These are phyloP conservation scores for Calycopis cecrops DNA, from an alignment of 1,140 invertebrate species.

Conservation along the genomic window DNA sequence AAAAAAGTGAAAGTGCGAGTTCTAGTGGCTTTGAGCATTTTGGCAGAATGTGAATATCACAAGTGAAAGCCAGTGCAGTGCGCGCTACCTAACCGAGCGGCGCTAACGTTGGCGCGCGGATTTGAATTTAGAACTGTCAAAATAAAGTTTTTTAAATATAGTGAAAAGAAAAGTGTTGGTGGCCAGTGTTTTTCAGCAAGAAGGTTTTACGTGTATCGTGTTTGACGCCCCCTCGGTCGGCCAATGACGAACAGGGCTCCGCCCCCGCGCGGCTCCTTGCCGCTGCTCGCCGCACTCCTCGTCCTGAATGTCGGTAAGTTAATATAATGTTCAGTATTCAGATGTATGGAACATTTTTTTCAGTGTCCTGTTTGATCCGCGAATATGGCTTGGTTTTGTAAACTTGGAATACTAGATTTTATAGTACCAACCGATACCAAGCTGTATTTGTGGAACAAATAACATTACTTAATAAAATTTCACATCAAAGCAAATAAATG, in stretches of 20 bases:
- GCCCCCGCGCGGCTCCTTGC: slow-evolving; percentile 46
- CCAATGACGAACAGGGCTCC: slow-evolving; percentile 55
- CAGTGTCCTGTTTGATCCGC: no score
- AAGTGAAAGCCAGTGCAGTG: slow-evolving; percentile 16
- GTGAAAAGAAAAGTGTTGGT: slow-evolving; percentile 21
- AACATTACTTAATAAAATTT: no score
- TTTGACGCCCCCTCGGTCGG: slow-evolving; percentile 42
- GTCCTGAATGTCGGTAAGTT: slow-evolving; percentile 50
- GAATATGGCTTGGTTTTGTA: no score
- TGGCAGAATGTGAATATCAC: slow-evolving; percentile 19
- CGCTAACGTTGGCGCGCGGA: not conserved
- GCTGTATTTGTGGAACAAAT: no score
- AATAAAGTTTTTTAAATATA: not conserved
- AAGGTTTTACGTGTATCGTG: slow-evolving; percentile 38
- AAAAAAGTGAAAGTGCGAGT: slow-evolving; percentile 7
- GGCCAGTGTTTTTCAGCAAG: slow-evolving; percentile 25
- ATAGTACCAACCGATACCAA: no score
- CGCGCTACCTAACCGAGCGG: not conserved
- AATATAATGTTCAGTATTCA: slow-evolving; percentile 19
- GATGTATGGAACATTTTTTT: not conserved
- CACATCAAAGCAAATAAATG: no score
- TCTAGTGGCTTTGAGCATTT: no score
- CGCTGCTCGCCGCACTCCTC: slow-evolving; percentile 39
- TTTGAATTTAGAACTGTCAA: slow-evolving; percentile 3
- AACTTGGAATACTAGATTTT: no score